Evolutionary conservation across 2,797 vertebrate genomes (phyloP).

Genomic region (Oryzias sinensis): DNA sequence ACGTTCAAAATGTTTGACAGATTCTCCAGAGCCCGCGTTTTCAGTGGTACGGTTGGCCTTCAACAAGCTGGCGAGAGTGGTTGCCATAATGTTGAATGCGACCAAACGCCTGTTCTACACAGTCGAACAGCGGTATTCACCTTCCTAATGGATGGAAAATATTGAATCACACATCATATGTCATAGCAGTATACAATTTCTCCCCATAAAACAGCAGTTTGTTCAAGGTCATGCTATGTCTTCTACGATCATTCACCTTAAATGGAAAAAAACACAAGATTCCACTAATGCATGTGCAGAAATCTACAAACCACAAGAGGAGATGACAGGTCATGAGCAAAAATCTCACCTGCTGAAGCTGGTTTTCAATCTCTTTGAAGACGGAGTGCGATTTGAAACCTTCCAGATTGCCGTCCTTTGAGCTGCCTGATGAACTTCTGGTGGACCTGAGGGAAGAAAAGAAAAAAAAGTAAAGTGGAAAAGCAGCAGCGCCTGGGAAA

Average conservation of each 20-base stretch:
- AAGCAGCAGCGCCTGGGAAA: not conserved
- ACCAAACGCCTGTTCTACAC: no score
- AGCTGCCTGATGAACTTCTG: conserved; percentile 76
- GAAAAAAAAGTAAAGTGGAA: not conserved
- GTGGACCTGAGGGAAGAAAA: conserved; percentile 56
- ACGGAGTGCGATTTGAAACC: conserved; percentile 85
- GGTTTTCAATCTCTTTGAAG: conserved; percentile 94
- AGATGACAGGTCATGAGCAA: not conserved
- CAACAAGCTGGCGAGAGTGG: no score
- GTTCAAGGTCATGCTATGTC: not conserved
- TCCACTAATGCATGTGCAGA: not conserved
- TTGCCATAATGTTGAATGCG: no score
- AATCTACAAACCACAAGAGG: not conserved
- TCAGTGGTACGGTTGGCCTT: no score
- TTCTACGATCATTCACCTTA: not conserved
- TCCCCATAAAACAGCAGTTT: no score
- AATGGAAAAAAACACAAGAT: not conserved
- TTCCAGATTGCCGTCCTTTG: conserved; percentile 64
- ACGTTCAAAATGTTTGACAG: no score
- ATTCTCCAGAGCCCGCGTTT: no score
- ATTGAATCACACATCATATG: no score
- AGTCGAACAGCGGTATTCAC: no score
- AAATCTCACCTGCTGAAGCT: conserved; percentile 81
- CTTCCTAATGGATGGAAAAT: no score
- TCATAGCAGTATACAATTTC: no score